Base-by-base conservation (phyloP, 1,140 invertebrate species). In the Heliconius melpomene region DNA sequence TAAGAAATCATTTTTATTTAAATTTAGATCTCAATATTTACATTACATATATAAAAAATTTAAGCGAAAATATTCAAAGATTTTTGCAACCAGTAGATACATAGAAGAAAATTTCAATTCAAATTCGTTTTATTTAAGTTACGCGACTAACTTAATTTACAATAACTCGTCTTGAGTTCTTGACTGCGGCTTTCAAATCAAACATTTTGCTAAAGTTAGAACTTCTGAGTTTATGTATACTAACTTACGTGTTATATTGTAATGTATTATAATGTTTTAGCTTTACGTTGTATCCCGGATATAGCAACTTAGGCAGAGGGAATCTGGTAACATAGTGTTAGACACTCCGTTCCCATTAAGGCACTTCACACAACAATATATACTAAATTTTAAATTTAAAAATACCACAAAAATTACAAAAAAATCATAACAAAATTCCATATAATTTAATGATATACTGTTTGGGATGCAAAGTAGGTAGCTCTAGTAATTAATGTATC, bases 371-470 rank as follows among this genome's bases (percentile, higher is more conserved):
- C n/a, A n/a, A n/a, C n/a, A n/a, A n/a, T n/a, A n/a, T n/a, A n/a
- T n/a, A n/a, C n/a, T n/a, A n/a, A n/a, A n/a, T n/a, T n/a, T n/a
- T n/a, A n/a, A n/a, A n/a, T n/a, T 13, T 16, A 46, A 40, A 40
- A 13, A 13, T 46, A 16, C 3, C 40, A n/a, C n/a, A n/a, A n/a
- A n/a, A n/a, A n/a, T n/a, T n/a, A 16, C 40, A 16, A 46, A 66
- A 66, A n/a, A 23, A 26, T 26, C 23, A 66, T 66, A 29, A 9
- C 26, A 66, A 66, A 66, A 13, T 26, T 66, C 60, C 26, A 26
- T 66, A 66, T 29, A 66, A 66, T 66, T 66, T 29, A 66, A 66
- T 66, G 60, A 66, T 66, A n/a, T 66, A 29, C 23, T 66, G 60
- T 66, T 66, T 66, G 26, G 60, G 60, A 66, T 66, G 26, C 60